Evolutionary conservation across 2,797 vertebrate species (phyloP).

Genomic region (Saxicola maurus): DNA sequence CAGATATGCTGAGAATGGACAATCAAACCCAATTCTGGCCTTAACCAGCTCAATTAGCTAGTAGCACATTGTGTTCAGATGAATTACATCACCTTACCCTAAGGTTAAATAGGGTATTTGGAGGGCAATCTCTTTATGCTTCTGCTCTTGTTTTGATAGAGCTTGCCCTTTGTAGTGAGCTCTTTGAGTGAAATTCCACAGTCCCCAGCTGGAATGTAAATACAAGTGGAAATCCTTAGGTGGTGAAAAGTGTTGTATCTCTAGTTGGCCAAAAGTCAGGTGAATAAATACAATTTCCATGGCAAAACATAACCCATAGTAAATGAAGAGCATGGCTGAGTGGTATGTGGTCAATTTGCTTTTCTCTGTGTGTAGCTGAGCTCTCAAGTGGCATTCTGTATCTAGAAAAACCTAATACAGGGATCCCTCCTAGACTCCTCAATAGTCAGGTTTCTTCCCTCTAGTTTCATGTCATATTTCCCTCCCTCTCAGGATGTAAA

Average conservation of each 20-base stretch:
- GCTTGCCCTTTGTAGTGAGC: background rate
- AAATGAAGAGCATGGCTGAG: background rate
- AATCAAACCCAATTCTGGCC: background rate
- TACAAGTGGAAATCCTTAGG: background rate
- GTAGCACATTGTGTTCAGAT: background rate
- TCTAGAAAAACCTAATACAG: background rate
- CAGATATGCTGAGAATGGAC: background rate
- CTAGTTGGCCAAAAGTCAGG: background rate
- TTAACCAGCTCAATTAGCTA: background rate
- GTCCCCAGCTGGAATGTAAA: background rate
- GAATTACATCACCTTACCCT: background rate
- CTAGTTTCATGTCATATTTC: background rate
- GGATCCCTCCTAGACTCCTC: background rate
- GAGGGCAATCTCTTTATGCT: background rate
- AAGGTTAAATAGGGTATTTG: background rate
- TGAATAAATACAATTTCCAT: constrained; percentile 7
- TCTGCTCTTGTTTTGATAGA: constrained; percentile 13
- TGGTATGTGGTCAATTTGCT: background rate
- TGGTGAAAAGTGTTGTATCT: constrained; percentile 1
- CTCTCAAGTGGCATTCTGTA: background rate
- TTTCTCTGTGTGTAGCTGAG: background rate
- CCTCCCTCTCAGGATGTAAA: background rate
- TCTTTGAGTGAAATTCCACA: background rate
- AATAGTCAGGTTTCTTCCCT: background rate
- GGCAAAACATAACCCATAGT: background rate